Conservation (phyloP, 2,113 vertebrate species). For the Plectropomus leopardus region DNA sequence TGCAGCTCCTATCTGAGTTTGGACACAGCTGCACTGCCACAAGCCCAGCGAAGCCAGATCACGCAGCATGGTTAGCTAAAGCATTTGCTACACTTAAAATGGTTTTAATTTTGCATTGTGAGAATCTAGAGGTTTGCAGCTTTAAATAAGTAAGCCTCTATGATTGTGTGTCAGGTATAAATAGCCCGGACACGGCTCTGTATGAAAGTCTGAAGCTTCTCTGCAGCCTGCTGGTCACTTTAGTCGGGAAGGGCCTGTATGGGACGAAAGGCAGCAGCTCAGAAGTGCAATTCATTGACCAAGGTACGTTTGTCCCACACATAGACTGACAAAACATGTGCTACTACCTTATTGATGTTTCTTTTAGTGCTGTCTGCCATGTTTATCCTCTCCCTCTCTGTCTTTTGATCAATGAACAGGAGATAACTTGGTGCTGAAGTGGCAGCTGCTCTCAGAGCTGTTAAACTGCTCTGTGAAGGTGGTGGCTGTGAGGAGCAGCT, state of each 20-base stretch:
- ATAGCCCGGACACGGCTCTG: conserved; percentile 86
- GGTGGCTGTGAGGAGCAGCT: conserved; percentile 81
- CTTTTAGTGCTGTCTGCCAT: not conserved
- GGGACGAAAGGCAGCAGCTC: conserved; percentile 53
- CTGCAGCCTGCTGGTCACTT: conserved; percentile 87
- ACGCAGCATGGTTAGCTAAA: conserved; percentile 82
- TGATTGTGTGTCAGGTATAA: conserved; percentile 83
- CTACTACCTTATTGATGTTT: not conserved
- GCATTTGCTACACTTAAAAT: not conserved
- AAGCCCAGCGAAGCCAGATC: conserved; percentile 80
- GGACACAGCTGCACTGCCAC: conserved; percentile 77
- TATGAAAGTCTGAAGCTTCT: conserved; percentile 90
- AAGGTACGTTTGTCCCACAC: conserved; percentile 77
- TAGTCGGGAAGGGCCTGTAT: conserved; percentile 86
- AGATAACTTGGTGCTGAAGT: conserved; percentile 91
- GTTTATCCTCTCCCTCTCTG: not conserved
- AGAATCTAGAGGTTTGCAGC: not conserved
- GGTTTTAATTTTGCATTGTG: not conserved
- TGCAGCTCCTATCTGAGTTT: conserved; percentile 87
- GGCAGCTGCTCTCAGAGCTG: conserved; percentile 90
- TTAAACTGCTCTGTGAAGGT: conserved; percentile 88
- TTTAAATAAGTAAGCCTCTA: not conserved
- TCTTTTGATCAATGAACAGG: conserved; percentile 75
- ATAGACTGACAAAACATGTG: not conserved
- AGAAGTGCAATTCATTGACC: conserved; percentile 84